These are phyloP conservation scores for Crioceris asparagi DNA, from an alignment of 2,888 invertebrate genomes.

Conservation along the genomic window DNA sequence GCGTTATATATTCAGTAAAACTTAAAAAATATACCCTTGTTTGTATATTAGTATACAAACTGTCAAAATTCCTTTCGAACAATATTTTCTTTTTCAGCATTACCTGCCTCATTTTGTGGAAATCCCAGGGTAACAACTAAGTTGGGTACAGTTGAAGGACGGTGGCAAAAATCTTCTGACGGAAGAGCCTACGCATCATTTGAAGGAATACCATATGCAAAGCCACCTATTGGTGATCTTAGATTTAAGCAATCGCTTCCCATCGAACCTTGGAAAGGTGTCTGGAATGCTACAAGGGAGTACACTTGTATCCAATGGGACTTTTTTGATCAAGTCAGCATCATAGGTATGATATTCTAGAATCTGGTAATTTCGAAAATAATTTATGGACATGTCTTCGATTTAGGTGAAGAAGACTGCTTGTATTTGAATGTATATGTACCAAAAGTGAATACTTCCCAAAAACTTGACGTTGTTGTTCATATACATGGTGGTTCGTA, in stretches of 20 bases:
- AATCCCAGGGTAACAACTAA: background rate
- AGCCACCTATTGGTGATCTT: conserved; percentile 7
- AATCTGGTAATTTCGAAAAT: too few species aligned
- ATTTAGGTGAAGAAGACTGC: conserved; percentile 51
- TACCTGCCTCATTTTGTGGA: too few species aligned
- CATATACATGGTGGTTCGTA: conserved; percentile 53
- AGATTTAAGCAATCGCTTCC: conserved; percentile 37
- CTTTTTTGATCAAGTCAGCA: too few species aligned
- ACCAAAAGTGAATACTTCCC: conserved; percentile 30
- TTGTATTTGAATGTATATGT: conserved; percentile 49
- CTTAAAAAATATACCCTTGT: too few species aligned
- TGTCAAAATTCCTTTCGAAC: too few species aligned
- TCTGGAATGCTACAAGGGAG: conserved; percentile 48
- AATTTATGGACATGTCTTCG: too few species aligned
- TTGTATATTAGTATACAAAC: too few species aligned
- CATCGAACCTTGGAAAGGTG: conserved; percentile 46
- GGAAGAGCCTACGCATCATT: conserved; percentile 7
- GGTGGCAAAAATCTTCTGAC: conserved; percentile 3
- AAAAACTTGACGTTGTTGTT: conserved; percentile 45
- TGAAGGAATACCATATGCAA: conserved; percentile 9
- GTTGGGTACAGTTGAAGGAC: conserved; percentile 1
- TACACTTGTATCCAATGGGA: conserved; percentile 8
- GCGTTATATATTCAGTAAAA: too few species aligned
- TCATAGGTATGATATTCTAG: too few species aligned
- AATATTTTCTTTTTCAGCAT: too few species aligned